Percentiles rank a stretch among this genome's conserved stretches.
Conservation (phyloP, 2,113 vertebrate genomes). For the Phainopepla nitens region DNA sequence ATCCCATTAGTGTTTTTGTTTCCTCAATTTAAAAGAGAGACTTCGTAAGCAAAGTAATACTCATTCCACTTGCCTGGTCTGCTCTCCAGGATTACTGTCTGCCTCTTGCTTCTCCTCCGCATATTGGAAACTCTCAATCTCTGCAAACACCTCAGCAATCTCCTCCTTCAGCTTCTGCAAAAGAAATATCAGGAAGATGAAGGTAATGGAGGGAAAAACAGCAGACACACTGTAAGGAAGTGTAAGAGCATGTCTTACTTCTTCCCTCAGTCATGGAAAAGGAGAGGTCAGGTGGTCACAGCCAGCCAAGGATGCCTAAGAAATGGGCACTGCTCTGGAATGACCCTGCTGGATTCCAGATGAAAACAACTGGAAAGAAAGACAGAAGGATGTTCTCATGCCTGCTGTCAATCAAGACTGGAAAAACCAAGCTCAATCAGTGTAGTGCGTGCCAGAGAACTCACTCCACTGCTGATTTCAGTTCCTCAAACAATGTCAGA, state of each 20-base stretch:
- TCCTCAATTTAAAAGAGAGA: not conserved
- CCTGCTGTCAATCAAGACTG: not conserved
- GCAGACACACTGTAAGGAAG: not conserved
- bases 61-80: not conserved
- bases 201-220: not conserved
- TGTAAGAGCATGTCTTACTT: not conserved
- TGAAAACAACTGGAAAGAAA: not conserved
- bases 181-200: not conserved
- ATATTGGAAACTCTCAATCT: constrained; percentile 84
- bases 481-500: not conserved
- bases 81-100: not conserved
- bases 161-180: constrained; percentile 86
- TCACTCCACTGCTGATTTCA: not conserved
- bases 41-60: not conserved
- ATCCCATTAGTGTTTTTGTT: not conserved
- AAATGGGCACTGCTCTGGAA: not conserved
- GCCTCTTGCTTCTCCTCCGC: constrained; percentile 79
- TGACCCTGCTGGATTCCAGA: not conserved
- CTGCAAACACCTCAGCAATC: constrained; percentile 84
- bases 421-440: not conserved
- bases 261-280: not conserved
- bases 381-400: not conserved
- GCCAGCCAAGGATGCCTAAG: not conserved
- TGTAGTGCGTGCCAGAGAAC: not conserved
- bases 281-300: not conserved